These are phyloP conservation scores for Chymomyza costata DNA, from an alignment of 1,140 invertebrate species.

Conservation along the genomic window DNA sequence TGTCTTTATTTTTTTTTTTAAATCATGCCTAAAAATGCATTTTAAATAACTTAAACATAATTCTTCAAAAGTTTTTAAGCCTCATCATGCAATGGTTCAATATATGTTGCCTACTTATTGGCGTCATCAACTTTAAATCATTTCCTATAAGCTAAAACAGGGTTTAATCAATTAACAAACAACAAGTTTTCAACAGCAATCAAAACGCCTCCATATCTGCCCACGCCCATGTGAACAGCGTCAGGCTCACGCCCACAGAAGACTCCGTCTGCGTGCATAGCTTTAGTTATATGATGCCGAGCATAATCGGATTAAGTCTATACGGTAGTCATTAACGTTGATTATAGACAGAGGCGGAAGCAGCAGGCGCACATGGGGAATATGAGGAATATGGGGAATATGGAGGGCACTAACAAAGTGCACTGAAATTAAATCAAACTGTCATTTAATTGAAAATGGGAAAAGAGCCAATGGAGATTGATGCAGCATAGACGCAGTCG, in stretches of 20 bases:
- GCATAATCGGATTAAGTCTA: constrained; percentile 58
- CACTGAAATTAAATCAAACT: constrained; percentile 34
- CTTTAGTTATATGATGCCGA: not conserved
- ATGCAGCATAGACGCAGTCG: constrained; percentile 15
- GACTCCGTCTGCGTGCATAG: not conserved
- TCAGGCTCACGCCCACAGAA: constrained; percentile 1
- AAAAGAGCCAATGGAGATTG: constrained; percentile 42
- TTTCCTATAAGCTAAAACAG: constrained; percentile 33
- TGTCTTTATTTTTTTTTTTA: not conserved
- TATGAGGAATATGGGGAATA: no score
- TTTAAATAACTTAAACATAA: no score
- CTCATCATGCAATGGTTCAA: no score
- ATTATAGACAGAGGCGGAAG: constrained; percentile 1
- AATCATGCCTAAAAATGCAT: no score
- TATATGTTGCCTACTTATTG: constrained; percentile 6
- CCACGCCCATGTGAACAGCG: not conserved
- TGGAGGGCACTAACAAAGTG: no score
- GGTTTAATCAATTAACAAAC: constrained; percentile 44
- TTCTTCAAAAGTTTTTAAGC: no score
- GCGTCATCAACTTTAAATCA: not conserved
- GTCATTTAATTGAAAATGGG: constrained; percentile 54
- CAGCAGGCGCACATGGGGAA: no score
- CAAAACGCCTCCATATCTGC: not conserved
- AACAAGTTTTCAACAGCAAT: constrained; percentile 48
- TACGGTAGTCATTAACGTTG: constrained; percentile 31